These are phyloP conservation scores for Xanthia icteritia DNA, from an alignment of 2,888 invertebrate genomes.

Conservation along the genomic window DNA sequence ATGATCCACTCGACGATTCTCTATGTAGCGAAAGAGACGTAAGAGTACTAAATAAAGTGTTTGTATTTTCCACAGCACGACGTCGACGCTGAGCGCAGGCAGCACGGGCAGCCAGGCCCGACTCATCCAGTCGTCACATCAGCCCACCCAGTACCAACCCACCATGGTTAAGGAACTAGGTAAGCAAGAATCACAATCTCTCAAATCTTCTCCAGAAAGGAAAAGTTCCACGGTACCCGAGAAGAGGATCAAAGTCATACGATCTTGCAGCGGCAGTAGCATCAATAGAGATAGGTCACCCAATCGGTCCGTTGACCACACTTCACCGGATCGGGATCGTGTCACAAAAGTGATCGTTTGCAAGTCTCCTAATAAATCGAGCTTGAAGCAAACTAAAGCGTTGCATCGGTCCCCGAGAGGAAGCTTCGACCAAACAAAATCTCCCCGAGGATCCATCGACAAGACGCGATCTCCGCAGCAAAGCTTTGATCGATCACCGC, in stretches of 20 bases:
- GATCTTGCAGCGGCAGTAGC: slow-evolving; percentile 89
- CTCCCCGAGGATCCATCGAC: slow-evolving; percentile 90
- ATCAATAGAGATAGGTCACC: slow-evolving; percentile 87
- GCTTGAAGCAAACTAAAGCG: slow-evolving; percentile 84
- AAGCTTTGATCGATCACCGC: slow-evolving; percentile 89
- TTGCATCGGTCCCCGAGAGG: slow-evolving; percentile 89
- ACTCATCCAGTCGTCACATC: slow-evolving; percentile 98
- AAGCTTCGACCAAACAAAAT: slow-evolving; percentile 88
- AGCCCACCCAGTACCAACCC: slow-evolving; percentile 97
- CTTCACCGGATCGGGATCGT: slow-evolving; percentile 84
- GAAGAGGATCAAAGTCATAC: slow-evolving; percentile 86
- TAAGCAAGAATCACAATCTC: slow-evolving; percentile 92
- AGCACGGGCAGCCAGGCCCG: slow-evolving; percentile 98
- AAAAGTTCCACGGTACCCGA: slow-evolving; percentile 78
- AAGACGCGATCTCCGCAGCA: slow-evolving; percentile 90
- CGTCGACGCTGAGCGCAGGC: slow-evolving; percentile 97
- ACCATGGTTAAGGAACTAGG: slow-evolving; percentile 96
- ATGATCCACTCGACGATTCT: neutral
- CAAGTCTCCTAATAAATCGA: slow-evolving; percentile 88
- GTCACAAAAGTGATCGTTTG: slow-evolving; percentile 89
- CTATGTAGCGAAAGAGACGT: neutral
- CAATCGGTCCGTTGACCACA: slow-evolving; percentile 77
- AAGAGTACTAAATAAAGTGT: slow-evolving; percentile 6
- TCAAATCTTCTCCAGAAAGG: slow-evolving; percentile 89
- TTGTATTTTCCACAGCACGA: slow-evolving; percentile 92